Percentiles rank a stretch among this genome's conserved stretches.
These are phyloP conservation scores for Gymnocephalus cernua DNA, from an alignment of 2,113 vertebrate genomes.

Conservation along the genomic window DNA sequence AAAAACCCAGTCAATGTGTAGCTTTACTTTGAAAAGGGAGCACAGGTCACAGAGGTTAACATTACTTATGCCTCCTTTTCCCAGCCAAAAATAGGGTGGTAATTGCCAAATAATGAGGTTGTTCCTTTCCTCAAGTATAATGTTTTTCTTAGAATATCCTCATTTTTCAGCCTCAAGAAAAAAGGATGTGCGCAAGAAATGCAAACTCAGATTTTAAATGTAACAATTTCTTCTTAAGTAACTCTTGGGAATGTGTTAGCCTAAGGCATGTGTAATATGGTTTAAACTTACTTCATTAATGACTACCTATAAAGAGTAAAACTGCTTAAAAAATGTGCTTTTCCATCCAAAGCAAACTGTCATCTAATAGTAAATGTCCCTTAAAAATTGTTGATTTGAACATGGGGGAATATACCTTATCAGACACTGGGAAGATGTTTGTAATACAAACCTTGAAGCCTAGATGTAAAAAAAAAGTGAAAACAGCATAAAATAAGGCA, in stretches of 20 bases:
- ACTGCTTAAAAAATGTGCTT: not conserved
- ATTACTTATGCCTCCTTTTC: not conserved
- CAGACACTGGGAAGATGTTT: not conserved
- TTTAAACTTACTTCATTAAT: conserved; percentile 20
- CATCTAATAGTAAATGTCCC: not conserved
- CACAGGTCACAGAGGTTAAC: conserved; percentile 18
- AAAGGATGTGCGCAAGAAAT: not conserved
- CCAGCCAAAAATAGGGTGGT: not conserved
- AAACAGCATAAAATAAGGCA: conserved; percentile 4
- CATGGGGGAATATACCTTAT: not conserved
- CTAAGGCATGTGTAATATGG: conserved; percentile 5
- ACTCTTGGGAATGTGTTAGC: conserved; percentile 21
- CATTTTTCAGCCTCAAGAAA: conserved; percentile 5
- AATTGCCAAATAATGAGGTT: not conserved
- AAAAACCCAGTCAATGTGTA: conserved; percentile 29
- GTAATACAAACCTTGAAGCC: not conserved
- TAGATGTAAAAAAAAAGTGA: not conserved
- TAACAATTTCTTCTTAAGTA: conserved; percentile 20
- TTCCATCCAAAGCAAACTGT: not conserved
- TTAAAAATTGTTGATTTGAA: not conserved
- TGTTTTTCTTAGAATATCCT: not conserved
- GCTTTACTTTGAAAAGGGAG: conserved; percentile 24
- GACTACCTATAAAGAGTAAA: not conserved
- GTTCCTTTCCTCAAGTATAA: not conserved
- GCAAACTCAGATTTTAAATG: conserved; percentile 9